These are phyloP conservation scores for Anthophora plumipes DNA, from an alignment of 2,888 invertebrate genomes.

Conservation along the genomic window DNA sequence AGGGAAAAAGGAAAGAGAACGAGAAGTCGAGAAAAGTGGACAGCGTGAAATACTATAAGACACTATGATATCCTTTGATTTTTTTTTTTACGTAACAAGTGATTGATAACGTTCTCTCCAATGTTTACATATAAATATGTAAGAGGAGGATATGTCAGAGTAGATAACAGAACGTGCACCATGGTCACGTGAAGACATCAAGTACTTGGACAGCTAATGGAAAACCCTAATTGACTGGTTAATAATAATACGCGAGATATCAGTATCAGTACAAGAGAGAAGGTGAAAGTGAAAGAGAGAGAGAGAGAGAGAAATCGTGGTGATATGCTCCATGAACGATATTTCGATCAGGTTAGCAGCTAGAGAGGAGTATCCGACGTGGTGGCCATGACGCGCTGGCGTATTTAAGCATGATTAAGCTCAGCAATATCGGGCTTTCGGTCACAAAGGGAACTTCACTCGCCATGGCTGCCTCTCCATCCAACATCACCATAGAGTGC, in stretches of 20 bases:
- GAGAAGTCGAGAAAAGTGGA: not conserved
- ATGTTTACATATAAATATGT: not conserved
- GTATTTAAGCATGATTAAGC: slow-evolving; percentile 72
- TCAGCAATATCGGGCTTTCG: slow-evolving; percentile 67
- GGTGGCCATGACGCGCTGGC: slow-evolving; percentile 34
- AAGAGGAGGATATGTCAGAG: slow-evolving; percentile 7
- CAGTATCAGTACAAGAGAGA: slow-evolving; percentile 31
- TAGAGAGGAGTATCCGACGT: slow-evolving; percentile 21
- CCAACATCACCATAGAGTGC: slow-evolving; percentile 34
- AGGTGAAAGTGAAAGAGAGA: slow-evolving; percentile 27
- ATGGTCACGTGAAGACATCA: slow-evolving; percentile 25
- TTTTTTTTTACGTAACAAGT: not conserved
- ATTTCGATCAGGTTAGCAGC: slow-evolving; percentile 43
- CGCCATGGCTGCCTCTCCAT: slow-evolving; percentile 38
- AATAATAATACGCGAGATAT: slow-evolving; percentile 60
- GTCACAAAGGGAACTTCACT: slow-evolving; percentile 70
- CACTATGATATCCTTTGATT: not conserved
- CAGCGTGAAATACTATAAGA: not conserved
- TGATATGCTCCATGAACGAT: slow-evolving; percentile 18
- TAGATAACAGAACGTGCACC: not conserved
- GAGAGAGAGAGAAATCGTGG: slow-evolving; percentile 32
- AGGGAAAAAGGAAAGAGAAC: not conserved
- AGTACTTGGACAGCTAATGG: slow-evolving; percentile 45
- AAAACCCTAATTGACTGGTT: slow-evolving; percentile 68
- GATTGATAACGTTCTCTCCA: not conserved